phyloP scores from a whole-genome alignment of 1,140 invertebrate genomes.

The Euwallacea similis region DNA sequence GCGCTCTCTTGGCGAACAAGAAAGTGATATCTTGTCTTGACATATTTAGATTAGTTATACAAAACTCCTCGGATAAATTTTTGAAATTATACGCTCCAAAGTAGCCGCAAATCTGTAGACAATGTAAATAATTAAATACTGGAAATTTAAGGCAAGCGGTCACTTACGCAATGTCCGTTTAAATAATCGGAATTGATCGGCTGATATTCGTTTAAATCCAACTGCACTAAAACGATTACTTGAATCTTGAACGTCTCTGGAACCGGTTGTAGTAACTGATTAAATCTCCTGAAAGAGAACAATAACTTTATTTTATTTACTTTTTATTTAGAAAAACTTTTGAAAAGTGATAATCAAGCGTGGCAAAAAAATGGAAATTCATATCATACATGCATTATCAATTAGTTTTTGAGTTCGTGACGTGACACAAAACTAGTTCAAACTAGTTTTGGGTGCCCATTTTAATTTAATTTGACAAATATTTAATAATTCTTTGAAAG shows the following conservation, averaged over 20 bases:
- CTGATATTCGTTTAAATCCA: constrained; percentile 35
- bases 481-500: too few species aligned
- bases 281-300: constrained; percentile 31
- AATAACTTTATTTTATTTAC: too few species aligned
- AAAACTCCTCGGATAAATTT: constrained; percentile 31
- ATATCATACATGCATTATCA: too few species aligned
- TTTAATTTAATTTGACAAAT: too few species aligned
- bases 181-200: constrained; percentile 36
- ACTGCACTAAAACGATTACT: constrained; percentile 38
- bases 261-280: constrained; percentile 38
- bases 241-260: constrained; percentile 42
- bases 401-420: too few species aligned
- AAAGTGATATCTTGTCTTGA: constrained; percentile 31
- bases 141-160: neutral
- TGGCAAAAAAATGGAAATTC: too few species aligned
- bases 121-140: neutral
- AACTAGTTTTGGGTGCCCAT: too few species aligned
- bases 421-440: too few species aligned
- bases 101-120: constrained; percentile 42
- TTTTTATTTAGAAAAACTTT: too few species aligned
- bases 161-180: constrained; percentile 39
- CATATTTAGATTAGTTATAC: constrained; percentile 29
- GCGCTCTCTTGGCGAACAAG: constrained; percentile 34
- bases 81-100: constrained; percentile 41
- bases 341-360: too few species aligned